These are phyloP conservation scores for Therioaphis trifolii DNA, from an alignment of 2,888 invertebrate species.

Conservation along the genomic window DNA sequence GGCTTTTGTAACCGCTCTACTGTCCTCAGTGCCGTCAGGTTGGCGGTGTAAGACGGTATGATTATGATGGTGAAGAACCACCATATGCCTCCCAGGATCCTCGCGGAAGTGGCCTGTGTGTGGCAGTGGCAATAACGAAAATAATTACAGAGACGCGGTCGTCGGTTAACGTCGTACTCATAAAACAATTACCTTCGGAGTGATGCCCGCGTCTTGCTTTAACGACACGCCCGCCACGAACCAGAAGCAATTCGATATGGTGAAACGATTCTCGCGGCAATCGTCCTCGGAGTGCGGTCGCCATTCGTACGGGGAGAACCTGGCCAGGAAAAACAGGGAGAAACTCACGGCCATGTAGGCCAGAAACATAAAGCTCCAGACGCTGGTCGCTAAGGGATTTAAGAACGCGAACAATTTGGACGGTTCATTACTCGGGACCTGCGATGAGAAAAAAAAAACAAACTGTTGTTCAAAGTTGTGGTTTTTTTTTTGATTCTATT, in stretches of 20 bases:
- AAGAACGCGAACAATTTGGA: conserved; percentile 94
- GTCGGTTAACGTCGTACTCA: too few relatives aligned
- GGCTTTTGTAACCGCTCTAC: conserved; percentile 96
- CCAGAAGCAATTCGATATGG: conserved; percentile 96
- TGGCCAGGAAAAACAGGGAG: conserved; percentile 94
- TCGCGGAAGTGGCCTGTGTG: conserved; percentile 93
- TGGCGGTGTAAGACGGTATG: conserved; percentile 97
- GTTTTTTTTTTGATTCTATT: conserved; percentile 40
- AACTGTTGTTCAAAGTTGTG: conserved; percentile 40
- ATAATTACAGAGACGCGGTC: background rate
- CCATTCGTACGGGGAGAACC: conserved; percentile 98
- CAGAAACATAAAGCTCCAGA: conserved; percentile 94
- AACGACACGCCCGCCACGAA: conserved; percentile 95
- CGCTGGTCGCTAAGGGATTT: conserved; percentile 94
- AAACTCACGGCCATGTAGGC: conserved; percentile 94
- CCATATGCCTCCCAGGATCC: conserved; percentile 97
- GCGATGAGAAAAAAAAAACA: conserved; percentile 65
- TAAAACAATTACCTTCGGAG: conserved; percentile 82
- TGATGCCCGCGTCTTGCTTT: conserved; percentile 91
- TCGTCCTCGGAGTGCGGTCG: conserved; percentile 84
- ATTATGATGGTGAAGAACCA: conserved; percentile 99
- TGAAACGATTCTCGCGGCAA: conserved; percentile 93
- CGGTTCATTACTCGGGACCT: conserved; percentile 90
- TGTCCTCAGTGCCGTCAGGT: conserved; percentile 96
- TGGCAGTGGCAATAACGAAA: background rate